Percentiles rank a stretch among this genome's conserved stretches.
Evolutionary conservation across 2,888 invertebrate genomes (phyloP).

Genomic region (Glyphotaelius pellucidus): DNA sequence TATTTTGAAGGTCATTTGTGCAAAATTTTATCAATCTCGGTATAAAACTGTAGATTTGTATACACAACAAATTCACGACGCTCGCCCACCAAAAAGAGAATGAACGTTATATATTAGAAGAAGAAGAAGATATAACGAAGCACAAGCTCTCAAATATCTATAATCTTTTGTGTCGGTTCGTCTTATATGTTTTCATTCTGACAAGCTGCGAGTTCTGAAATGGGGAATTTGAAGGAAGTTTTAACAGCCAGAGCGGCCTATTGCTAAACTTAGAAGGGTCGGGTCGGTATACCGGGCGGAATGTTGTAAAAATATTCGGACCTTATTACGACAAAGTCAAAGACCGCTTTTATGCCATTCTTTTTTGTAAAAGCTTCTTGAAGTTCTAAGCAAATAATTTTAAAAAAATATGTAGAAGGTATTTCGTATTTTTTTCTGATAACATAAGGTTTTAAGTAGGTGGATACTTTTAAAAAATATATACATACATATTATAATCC

Average conservation of each 20-base stretch:
- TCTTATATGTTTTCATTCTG: neutral
- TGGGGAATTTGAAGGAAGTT: neutral
- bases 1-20: too few species aligned
- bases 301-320: neutral
- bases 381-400: neutral
- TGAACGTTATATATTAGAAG: too few species aligned
- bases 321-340: neutral
- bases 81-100: too few species aligned
- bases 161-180: neutral
- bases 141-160: too few species aligned
- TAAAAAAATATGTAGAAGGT: neutral
- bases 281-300: neutral
- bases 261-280: neutral
- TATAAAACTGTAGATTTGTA: too few species aligned
- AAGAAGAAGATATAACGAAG: too few species aligned
- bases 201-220: neutral
- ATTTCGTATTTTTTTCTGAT: too few species aligned
- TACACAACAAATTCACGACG: too few species aligned
- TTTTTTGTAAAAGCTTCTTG: neutral
- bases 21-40: too few species aligned
- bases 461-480: too few species aligned
- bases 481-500: too few species aligned
- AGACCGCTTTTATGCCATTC: neutral
- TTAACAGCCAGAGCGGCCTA: neutral
- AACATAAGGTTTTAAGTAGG: too few species aligned